Conservation (phyloP, 1,140 invertebrate species). For the Drosophila chauvacae region DNA sequence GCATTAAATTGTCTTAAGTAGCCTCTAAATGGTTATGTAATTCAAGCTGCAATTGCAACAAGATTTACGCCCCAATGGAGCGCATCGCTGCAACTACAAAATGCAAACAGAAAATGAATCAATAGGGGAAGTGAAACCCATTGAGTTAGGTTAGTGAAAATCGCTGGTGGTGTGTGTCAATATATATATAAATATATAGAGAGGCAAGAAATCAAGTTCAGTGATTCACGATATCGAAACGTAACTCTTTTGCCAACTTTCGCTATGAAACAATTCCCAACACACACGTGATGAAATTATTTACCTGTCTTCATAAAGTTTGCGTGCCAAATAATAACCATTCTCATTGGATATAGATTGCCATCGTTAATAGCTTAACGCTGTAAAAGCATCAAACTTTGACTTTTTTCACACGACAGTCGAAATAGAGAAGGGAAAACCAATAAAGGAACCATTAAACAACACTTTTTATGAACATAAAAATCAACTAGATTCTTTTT, state of each 20-base stretch:
- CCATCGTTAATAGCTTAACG: constrained; percentile 50
- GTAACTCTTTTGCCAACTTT: constrained; percentile 12
- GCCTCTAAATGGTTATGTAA: constrained; percentile 63
- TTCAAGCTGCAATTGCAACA: constrained; percentile 53
- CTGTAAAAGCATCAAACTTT: constrained; percentile 38
- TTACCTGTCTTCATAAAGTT: constrained; percentile 14
- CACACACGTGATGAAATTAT: constrained; percentile 24
- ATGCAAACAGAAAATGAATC: constrained; percentile 36
- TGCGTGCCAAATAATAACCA: constrained; percentile 31
- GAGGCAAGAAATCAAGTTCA: constrained; percentile 35
- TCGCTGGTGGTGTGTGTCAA: neutral
- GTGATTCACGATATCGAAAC: constrained; percentile 28
- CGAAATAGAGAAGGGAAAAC: constrained; percentile 12
- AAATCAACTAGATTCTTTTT: constrained; percentile 32
- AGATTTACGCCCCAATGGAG: constrained; percentile 74
- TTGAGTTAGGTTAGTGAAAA: constrained; percentile 5
- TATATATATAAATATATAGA: neutral
- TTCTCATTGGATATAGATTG: constrained; percentile 52
- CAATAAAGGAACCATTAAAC: constrained; percentile 73
- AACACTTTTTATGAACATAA: constrained; percentile 51
- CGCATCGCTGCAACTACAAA: constrained; percentile 57
- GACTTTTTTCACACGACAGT: constrained; percentile 51
- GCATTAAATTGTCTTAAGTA: constrained; percentile 43
- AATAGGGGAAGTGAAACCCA: constrained; percentile 17
- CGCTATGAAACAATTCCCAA: constrained; percentile 12